These are phyloP conservation scores for Autographa gamma DNA, from an alignment of 2,888 invertebrate genomes.

Conservation along the genomic window DNA sequence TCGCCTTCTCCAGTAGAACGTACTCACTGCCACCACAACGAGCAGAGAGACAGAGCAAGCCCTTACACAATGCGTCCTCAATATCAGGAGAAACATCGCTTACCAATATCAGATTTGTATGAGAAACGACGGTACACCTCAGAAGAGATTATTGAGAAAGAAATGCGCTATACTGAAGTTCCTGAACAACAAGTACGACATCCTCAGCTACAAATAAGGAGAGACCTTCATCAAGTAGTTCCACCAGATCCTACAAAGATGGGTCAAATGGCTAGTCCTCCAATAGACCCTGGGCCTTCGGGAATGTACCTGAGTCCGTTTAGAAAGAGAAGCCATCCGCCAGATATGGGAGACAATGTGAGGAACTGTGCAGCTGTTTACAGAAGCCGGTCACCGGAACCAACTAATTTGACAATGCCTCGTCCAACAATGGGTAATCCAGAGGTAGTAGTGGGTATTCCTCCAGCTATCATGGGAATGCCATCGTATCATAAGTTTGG, in stretches of 20 bases:
- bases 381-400: slow-evolving; percentile 84
- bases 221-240: slow-evolving; percentile 91
- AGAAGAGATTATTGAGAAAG: slow-evolving; percentile 84
- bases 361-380: slow-evolving; percentile 81
- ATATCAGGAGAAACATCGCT: slow-evolving; percentile 85
- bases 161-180: slow-evolving; percentile 84
- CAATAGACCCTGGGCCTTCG: slow-evolving; percentile 84
- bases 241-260: slow-evolving; percentile 81
- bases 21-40: slow-evolving; percentile 92
- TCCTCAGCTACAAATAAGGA: slow-evolving; percentile 92
- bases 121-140: slow-evolving; percentile 84
- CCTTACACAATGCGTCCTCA: slow-evolving; percentile 94
- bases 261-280: slow-evolving; percentile 79
- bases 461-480: slow-evolving; percentile 82
- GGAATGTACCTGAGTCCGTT: slow-evolving; percentile 86
- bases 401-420: slow-evolving; percentile 85
- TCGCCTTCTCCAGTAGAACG: slow-evolving; percentile 87
- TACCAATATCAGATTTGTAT: slow-evolving; percentile 76
- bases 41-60: slow-evolving; percentile 87
- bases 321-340: slow-evolving; percentile 89
- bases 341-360: slow-evolving; percentile 83
- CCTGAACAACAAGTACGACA: slow-evolving; percentile 83
- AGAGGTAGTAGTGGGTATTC: slow-evolving; percentile 80
- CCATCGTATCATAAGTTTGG: slow-evolving; percentile 86
- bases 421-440: slow-evolving; percentile 73